Percentiles rank a stretch among this genome's conserved stretches.
Evolutionary conservation across 2,113 vertebrate species (phyloP).

Genomic region (Melozone crissalis): DNA sequence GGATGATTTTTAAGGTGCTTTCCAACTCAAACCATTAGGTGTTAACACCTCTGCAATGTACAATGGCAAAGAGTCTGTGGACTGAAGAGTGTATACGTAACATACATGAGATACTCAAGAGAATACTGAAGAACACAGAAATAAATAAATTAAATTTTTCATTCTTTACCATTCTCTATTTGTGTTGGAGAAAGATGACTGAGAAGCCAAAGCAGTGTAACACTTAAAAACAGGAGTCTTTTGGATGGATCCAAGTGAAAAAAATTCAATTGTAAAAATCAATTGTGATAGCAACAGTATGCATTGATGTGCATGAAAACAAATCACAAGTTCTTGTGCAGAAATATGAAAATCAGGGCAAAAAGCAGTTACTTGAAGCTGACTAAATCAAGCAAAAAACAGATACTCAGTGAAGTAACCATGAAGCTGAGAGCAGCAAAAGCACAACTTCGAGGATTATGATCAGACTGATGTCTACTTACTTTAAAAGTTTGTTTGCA

Average conservation of each 20-base stretch:
- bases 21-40: neutral
- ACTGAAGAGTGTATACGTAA: neutral
- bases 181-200: neutral
- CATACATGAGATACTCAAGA: neutral
- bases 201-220: neutral
- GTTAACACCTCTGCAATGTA: neutral
- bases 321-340: neutral
- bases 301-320: neutral
- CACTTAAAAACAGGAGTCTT: neutral
- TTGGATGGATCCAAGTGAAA: neutral
- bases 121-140: neutral
- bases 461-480: neutral
- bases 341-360: conserved; percentile 6
- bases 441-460: neutral
- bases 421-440: neutral
- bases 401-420: neutral
- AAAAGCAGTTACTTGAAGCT: neutral
- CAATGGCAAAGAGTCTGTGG: neutral
- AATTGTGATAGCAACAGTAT: neutral
- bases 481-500: neutral
- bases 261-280: neutral
- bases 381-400: neutral
- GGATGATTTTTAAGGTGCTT: neutral
- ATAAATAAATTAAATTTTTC: neutral
- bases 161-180: neutral